Conservation (phyloP, 2,113 vertebrate genomes). For the Lutjanus erythropterus region DNA sequence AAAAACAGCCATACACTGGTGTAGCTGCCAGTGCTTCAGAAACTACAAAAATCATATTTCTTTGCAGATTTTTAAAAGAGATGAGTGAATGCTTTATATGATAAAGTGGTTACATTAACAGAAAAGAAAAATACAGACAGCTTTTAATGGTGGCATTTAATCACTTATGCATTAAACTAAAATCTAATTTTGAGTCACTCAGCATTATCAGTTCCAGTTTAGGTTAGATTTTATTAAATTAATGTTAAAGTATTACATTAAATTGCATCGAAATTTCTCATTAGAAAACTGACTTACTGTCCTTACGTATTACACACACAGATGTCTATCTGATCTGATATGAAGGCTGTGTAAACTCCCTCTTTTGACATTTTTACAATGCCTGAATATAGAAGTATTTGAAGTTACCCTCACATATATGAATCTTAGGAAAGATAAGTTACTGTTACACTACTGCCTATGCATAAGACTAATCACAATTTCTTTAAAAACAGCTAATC, state of each 20-base stretch:
- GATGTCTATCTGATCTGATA: background rate
- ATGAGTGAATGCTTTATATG: background rate
- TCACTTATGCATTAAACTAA: background rate
- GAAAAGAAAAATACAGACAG: background rate
- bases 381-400: background rate
- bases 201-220: background rate
- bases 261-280: conserved; percentile 1
- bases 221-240: conserved; percentile 20
- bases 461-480: background rate
- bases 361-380: background rate
- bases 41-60: background rate
- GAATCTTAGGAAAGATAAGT: background rate
- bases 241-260: conserved; percentile 26
- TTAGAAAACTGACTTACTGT: background rate
- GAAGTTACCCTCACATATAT: background rate
- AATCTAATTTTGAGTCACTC: background rate
- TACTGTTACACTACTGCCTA: background rate
- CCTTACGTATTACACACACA: background rate
- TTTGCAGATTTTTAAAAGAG: background rate
- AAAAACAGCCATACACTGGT: background rate
- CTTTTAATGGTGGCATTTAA: no score
- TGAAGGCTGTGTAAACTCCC: background rate
- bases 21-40: background rate
- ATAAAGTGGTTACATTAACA: conserved; percentile 3
- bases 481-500: background rate